phyloP scores from a whole-genome alignment of 1,140 invertebrate genomes.

The Adelges cooleyi region DNA sequence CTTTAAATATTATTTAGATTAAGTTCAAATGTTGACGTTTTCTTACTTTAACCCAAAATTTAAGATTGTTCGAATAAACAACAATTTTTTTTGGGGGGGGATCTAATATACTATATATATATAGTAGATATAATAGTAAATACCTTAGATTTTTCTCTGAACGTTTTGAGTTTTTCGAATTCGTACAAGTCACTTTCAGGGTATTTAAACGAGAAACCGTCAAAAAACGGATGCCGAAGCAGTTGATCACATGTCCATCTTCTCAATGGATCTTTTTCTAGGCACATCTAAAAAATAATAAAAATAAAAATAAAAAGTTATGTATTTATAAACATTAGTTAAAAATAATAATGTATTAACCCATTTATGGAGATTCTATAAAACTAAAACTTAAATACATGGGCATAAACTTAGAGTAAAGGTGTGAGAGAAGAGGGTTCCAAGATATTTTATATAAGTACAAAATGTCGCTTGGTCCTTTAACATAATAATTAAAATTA shows the following conservation, averaged over 20 bases:
- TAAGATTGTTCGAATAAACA: background rate
- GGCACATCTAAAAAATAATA: conserved; percentile 70
- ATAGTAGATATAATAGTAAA: conserved; percentile 31
- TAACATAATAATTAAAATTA: no score
- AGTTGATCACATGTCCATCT: conserved; percentile 85
- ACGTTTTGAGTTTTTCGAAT: conserved; percentile 50
- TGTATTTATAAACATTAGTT: no score
- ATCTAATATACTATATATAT: background rate
- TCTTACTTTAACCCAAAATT: background rate
- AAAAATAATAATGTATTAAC: no score
- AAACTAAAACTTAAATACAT: no score
- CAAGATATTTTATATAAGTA: no score
- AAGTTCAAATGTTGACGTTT: no score
- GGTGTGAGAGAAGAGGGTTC: no score
- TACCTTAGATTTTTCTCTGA: conserved; percentile 50
- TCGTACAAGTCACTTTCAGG: conserved; percentile 57
- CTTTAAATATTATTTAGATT: no score
- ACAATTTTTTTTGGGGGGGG: background rate
- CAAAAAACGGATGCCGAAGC: conserved; percentile 77
- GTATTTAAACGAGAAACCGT: conserved; percentile 63
- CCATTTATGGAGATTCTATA: no score
- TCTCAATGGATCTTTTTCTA: conserved; percentile 86
- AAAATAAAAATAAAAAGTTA: no score
- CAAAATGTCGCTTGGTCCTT: no score
- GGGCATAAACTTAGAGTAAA: no score